phyloP scores from a whole-genome alignment of 92 coral and sea anemone genomes.

The Nematostella vectensis region DNA sequence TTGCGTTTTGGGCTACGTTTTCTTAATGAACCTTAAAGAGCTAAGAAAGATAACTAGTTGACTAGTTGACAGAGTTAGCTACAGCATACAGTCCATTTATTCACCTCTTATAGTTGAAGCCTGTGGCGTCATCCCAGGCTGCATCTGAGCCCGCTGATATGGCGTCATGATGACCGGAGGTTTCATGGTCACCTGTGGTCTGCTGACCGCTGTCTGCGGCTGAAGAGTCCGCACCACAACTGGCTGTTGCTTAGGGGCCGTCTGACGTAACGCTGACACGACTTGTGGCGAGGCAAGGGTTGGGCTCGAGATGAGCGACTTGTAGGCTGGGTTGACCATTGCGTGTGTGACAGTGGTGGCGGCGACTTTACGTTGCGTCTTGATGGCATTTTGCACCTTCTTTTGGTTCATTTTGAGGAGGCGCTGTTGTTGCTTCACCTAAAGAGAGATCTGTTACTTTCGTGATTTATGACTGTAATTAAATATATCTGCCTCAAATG shows the following conservation, averaged over 20 bases:
- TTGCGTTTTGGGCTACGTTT: too few species aligned
- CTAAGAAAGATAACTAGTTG: too few species aligned
- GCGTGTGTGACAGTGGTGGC: constrained; percentile 3
- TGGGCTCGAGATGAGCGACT: constrained; percentile 12
- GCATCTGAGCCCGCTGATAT: background rate
- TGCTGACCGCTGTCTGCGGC: constrained; percentile 13
- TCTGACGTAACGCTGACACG: background rate
- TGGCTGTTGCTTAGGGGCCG: constrained; percentile 1
- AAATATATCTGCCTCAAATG: too few species aligned
- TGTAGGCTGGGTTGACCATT: constrained; percentile 16
- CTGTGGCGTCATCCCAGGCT: too few species aligned
- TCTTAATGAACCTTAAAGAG: too few species aligned
- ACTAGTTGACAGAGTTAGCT: too few species aligned
- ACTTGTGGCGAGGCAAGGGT: background rate
- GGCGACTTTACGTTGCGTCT: constrained; percentile 54
- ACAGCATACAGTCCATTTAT: too few species aligned
- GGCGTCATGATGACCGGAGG: background rate
- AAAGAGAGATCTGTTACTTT: constrained; percentile 62
- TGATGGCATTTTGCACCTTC: constrained; percentile 90
- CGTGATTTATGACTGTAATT: too few species aligned
- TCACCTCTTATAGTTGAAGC: too few species aligned
- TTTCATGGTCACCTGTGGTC: constrained; percentile 14
- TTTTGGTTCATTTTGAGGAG: constrained; percentile 78
- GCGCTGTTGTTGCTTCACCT: constrained; percentile 74
- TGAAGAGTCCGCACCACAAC: constrained; percentile 3